Evolutionary conservation across 1,140 invertebrate genomes (phyloP).

Genomic region (Cotesia chilonis): DNA sequence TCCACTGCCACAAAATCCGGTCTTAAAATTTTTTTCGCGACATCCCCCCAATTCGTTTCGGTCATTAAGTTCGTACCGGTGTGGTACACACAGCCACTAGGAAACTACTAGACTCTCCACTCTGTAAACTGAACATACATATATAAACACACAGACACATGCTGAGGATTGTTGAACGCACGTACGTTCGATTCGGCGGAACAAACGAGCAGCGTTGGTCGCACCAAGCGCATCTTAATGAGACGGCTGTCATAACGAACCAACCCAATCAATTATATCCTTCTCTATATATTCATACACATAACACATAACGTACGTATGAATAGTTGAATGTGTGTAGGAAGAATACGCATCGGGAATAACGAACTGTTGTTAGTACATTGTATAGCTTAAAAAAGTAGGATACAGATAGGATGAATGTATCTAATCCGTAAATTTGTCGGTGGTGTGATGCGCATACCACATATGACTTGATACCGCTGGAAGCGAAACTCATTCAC

Average conservation of each 20-base stretch:
- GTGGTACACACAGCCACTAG: background rate
- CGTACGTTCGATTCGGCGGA: slow-evolving; percentile 42
- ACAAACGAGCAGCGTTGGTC: slow-evolving; percentile 47
- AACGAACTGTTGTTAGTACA: slow-evolving; percentile 3
- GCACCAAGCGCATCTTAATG: slow-evolving; percentile 48
- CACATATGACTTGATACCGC: too few species aligned
- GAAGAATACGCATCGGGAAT: slow-evolving; percentile 5
- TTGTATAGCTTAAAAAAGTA: background rate
- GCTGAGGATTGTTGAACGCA: background rate
- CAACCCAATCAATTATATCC: slow-evolving; percentile 50
- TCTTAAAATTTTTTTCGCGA: slow-evolving; percentile 29
- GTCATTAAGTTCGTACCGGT: slow-evolving; percentile 27
- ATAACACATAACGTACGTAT: slow-evolving; percentile 1
- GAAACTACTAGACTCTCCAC: background rate
- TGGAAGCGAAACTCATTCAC: background rate
- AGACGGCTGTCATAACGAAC: slow-evolving; percentile 51
- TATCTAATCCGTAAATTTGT: too few species aligned
- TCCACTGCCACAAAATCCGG: background rate
- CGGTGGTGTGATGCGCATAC: too few species aligned
- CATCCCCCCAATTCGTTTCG: slow-evolving; percentile 36
- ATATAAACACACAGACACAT: background rate
- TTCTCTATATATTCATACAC: slow-evolving; percentile 25
- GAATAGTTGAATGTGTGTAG: background rate
- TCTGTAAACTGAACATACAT: background rate
- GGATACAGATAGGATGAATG: background rate